phyloP scores from a whole-genome alignment of 1,140 invertebrate genomes.

The Bombus pyrosoma region DNA sequence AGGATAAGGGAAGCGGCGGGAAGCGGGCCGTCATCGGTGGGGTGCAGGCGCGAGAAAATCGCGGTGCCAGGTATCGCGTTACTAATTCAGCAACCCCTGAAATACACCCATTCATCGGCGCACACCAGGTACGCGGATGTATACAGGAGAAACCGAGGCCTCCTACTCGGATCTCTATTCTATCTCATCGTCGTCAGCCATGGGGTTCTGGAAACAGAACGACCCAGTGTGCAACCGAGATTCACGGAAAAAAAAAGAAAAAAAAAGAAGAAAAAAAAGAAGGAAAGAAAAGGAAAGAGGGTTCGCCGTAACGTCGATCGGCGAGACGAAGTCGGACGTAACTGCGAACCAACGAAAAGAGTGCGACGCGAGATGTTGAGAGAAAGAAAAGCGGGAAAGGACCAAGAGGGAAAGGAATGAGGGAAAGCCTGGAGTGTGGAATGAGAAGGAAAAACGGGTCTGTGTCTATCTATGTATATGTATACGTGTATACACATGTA shows the following conservation, averaged over 20 bases:
- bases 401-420: too few relatives aligned
- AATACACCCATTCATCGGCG: slow-evolving; percentile 76
- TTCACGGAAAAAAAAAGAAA: not conserved
- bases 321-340: not conserved
- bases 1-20: not conserved
- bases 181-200: slow-evolving; percentile 18
- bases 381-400: not conserved
- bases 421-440: not conserved
- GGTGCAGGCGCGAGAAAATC: slow-evolving; percentile 53
- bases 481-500: too few relatives aligned
- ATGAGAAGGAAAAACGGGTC: slow-evolving; percentile 7
- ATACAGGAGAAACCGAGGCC: slow-evolving; percentile 45
- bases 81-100: slow-evolving; percentile 73
- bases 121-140: slow-evolving; percentile 50
- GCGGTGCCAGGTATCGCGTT: slow-evolving; percentile 67
- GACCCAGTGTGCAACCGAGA: slow-evolving; percentile 28
- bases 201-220: slow-evolving; percentile 44
- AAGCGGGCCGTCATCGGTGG: slow-evolving; percentile 18
- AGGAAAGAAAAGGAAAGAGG: slow-evolving; percentile 23
- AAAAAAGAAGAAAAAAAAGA: too few relatives aligned
- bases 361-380: slow-evolving; percentile 1
- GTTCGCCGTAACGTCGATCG: slow-evolving; percentile 2
- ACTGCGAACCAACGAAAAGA: not conserved
- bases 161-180: slow-evolving; percentile 47
- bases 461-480: not conserved